A percentile compares a stretch with the other conserved stretches of the same genome.
These are phyloP conservation scores for Anser brachyrhynchus DNA, from an alignment of 2,113 vertebrate genomes.

Conservation along the genomic window DNA sequence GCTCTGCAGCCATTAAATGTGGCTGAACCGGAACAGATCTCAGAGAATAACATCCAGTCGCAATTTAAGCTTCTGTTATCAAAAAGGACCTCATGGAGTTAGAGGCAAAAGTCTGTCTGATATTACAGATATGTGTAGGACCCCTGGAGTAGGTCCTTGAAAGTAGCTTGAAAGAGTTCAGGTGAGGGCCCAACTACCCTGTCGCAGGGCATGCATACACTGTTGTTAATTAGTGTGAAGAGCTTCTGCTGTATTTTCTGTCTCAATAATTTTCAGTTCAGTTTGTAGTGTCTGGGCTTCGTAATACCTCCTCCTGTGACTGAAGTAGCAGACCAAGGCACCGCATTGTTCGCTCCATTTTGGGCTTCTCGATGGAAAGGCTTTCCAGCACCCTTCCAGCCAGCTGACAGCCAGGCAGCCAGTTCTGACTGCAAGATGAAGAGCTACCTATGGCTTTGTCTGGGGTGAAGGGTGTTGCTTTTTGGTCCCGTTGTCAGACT, in stretches of 20 bases:
- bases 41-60: neutral
- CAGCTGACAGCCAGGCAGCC: neutral
- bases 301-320: neutral
- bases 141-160: neutral
- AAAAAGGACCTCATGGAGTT: neutral
- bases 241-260: neutral
- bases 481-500: neutral
- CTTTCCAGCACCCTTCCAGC: neutral
- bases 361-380: fast-evolving
- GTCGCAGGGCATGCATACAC: neutral
- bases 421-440: neutral
- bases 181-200: neutral
- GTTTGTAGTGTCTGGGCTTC: neutral
- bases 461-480: neutral
- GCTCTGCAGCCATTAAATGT: neutral
- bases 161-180: neutral
- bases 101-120: neutral
- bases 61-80: neutral
- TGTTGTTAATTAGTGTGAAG: neutral
- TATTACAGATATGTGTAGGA: neutral
- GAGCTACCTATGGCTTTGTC: neutral
- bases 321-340: neutral
- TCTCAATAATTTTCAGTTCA: neutral
- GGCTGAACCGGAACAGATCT: neutral
- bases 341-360: neutral